A percentile compares a stretch with the other conserved stretches of the same genome.
Conservation (phyloP, 2,113 vertebrate genomes). For the Fulmarus glacialis region DNA sequence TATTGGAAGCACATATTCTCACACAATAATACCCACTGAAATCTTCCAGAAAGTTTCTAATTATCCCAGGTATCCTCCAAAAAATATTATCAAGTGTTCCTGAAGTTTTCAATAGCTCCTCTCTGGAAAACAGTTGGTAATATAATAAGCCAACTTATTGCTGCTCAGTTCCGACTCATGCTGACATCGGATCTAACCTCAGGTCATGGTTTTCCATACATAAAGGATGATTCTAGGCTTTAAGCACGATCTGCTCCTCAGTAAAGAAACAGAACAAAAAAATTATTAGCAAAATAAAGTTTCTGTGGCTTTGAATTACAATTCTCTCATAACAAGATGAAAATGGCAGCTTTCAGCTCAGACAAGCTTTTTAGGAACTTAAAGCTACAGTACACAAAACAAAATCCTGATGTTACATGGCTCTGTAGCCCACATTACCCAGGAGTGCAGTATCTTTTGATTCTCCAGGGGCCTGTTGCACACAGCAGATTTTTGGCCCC, state of each 20-base stretch:
- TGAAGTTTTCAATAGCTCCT: not conserved
- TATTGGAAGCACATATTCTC: not conserved
- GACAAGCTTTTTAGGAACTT: not conserved
- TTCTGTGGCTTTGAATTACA: not conserved
- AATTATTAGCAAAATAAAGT: not conserved
- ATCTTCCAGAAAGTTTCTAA: not conserved
- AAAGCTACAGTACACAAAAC: not conserved
- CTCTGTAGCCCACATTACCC: not conserved
- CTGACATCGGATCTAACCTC: not conserved
- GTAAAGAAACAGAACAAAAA: not conserved
- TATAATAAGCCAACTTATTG: not conserved
- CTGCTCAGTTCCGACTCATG: not conserved
- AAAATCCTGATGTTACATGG: not conserved
- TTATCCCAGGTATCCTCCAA: not conserved
- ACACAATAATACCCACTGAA: not conserved
- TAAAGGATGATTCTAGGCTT: not conserved
- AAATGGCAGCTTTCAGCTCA: not conserved
- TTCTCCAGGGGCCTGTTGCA: not conserved
- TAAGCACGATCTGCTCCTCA: not conserved
- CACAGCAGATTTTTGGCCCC: not conserved
- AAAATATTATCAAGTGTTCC: not conserved
- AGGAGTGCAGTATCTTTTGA: rapidly evolving
- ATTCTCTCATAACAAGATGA: not conserved
- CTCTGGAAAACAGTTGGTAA: not conserved
- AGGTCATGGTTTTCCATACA: not conserved